These are phyloP conservation scores for Sceloporus tristichus DNA, from an alignment of 2,113 vertebrate species.

Conservation along the genomic window DNA sequence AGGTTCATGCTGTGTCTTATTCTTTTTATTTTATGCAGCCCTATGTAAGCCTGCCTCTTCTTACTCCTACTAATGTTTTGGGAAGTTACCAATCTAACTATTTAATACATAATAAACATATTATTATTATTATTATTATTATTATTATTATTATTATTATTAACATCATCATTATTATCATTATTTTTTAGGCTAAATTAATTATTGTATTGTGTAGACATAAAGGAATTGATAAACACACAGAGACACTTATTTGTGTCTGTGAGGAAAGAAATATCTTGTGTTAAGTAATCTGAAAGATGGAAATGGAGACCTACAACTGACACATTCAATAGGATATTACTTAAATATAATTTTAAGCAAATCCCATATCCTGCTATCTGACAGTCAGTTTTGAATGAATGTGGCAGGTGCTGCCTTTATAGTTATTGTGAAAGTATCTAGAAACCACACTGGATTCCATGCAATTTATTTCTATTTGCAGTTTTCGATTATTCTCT, in stretches of 20 bases:
- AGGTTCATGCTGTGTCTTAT: background rate
- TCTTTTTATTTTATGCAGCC: background rate
- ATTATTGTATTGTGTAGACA: background rate
- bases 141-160: too few relatives aligned
- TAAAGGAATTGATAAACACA: background rate
- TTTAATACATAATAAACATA: too few relatives aligned
- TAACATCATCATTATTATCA: too few relatives aligned
- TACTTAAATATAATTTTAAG: slow-evolving; percentile 51
- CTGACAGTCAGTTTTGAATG: slow-evolving; percentile 39
- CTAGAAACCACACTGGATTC: slow-evolving; percentile 36
- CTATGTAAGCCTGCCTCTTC: background rate
- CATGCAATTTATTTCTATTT: slow-evolving; percentile 48
- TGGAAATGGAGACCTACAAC: slow-evolving; percentile 40
- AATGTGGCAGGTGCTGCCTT: slow-evolving; percentile 56
- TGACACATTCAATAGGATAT: slow-evolving; percentile 50
- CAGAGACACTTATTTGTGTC: background rate
- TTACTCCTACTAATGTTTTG: background rate
- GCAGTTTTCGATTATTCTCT: slow-evolving; percentile 54
- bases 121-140: too few relatives aligned
- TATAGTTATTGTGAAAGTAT: slow-evolving; percentile 50
- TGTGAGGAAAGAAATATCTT: background rate
- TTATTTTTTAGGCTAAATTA: background rate
- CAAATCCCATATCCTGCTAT: slow-evolving; percentile 40
- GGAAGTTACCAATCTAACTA: background rate
- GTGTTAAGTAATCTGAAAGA: slow-evolving; percentile 33